Percentiles rank a stretch among this genome's conserved stretches.
These are phyloP conservation scores for Microtus ochrogaster DNA, from an alignment of 2,113 vertebrate species.

Conservation along the genomic window DNA sequence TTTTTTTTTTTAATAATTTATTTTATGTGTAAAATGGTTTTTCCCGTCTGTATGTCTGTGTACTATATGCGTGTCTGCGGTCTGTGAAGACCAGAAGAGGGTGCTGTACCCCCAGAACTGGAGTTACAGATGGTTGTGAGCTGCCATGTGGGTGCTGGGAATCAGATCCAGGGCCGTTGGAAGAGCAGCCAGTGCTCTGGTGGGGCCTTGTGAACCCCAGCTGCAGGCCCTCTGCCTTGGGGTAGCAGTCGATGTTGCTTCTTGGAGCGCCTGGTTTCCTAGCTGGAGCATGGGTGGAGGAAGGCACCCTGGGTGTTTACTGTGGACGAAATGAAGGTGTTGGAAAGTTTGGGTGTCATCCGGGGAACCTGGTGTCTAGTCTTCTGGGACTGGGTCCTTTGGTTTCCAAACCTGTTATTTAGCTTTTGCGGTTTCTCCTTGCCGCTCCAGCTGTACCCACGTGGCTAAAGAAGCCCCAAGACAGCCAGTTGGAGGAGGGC, in stretches of 20 bases:
- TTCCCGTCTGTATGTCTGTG: neutral
- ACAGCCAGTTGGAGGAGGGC: conserved; percentile 95
- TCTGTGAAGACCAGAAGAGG: neutral
- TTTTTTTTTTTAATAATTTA: neutral
- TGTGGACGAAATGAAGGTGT: neutral
- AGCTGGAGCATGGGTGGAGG: neutral
- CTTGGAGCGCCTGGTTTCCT: conserved; percentile 23
- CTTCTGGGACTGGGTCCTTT: neutral
- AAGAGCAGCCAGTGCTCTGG: neutral
- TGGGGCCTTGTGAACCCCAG: neutral
- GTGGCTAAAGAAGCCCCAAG: conserved; percentile 93
- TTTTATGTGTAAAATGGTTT: neutral
- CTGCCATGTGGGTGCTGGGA: neutral
- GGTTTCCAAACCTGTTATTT: neutral
- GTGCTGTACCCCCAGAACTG: neutral
- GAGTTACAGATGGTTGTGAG: neutral
- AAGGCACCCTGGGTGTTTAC: neutral
- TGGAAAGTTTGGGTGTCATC: neutral
- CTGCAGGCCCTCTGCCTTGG: neutral
- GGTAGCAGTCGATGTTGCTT: neutral
- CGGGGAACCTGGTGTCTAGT: neutral
- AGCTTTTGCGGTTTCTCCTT: neutral
- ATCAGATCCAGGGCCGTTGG: neutral
- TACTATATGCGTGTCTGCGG: neutral
- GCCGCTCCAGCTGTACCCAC: conserved; percentile 89